Base-by-base conservation (phyloP, 1,140 invertebrate genomes). In the Popillia japonica region DNA sequence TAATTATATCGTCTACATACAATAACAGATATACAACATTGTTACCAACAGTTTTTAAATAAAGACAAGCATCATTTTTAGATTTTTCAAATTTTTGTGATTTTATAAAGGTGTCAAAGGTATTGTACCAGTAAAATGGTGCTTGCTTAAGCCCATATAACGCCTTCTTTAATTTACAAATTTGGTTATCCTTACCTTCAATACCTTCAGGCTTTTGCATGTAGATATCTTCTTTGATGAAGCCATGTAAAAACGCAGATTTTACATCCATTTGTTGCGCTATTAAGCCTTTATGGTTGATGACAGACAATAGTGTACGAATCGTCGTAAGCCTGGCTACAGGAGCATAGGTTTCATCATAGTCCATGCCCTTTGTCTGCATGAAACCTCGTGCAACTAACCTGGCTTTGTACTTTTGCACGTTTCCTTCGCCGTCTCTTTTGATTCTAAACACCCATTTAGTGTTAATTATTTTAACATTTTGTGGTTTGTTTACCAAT, bases 171-270 rank as follows among this genome's bases (percentile, higher is more conserved):
- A 76, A 34, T 76, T 76, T 76, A 55, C 76, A 77, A 59, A 64
- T 17, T 64, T 17, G 48, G 8, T 64, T 7, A 40, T 22, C 17
- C 48, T 74, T 40, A n/a, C 82, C 79, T 7, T 82, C 78, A 73
- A 82, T 85, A 10, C 87, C 86, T 80, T 87, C 79, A 22, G 87
- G 86, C 78, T 84, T 82, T 59, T 82, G 42, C 82, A 89, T 86
- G 75, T 83, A 89, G 0, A 89, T 84, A 34, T 81, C 83, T 82
- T 89, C 88, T 20, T 88, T 78, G 14, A 89, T 73, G 8, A 83
- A 75, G 14, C 85, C 87, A 82, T 89, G 79, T 6, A 87, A 77
- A 80, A 87, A 88, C 0, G 86, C 86, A 42, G 83, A 87, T 77
- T 80, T 84, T 6, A 84, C 79, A 81, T 87, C 84, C 68, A 84